These are phyloP conservation scores for Leptopilina boulardi DNA, from an alignment of 1,140 invertebrate genomes.

Conservation along the genomic window DNA sequence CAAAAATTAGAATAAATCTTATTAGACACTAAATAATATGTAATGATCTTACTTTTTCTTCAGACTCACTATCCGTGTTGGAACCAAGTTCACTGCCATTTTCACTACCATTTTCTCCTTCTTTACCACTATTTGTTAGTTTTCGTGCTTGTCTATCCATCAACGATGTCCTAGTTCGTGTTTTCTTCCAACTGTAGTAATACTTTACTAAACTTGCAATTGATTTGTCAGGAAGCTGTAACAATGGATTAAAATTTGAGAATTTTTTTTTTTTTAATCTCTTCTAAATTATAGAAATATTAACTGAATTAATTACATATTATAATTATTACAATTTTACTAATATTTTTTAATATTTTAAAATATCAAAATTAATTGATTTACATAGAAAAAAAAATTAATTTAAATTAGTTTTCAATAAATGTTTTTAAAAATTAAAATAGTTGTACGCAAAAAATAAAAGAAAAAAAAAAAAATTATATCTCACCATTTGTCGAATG, in stretches of 20 bases:
- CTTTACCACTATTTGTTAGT: constrained; percentile 78
- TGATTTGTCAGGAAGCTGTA: constrained; percentile 95
- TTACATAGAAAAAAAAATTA: no score
- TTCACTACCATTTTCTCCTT: constrained; percentile 84
- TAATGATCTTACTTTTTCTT: constrained; percentile 87
- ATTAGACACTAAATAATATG: neutral
- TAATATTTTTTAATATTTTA: no score
- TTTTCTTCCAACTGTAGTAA: constrained; percentile 99
- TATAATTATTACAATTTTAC: no score
- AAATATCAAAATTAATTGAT: no score
- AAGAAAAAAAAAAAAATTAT: constrained; percentile 1
- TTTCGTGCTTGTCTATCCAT: constrained; percentile 93
- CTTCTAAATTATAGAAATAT: no score
- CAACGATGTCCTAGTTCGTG: constrained; percentile 90
- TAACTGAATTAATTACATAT: no score
- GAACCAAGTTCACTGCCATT: constrained; percentile 85
- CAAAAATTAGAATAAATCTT: neutral
- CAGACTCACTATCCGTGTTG: constrained; percentile 91
- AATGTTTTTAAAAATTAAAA: no score
- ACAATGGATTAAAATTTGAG: constrained; percentile 44
- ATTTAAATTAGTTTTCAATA: no score
- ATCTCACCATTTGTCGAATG: constrained; percentile 95
- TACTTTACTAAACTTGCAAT: constrained; percentile 97
- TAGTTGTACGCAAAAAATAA: no score
- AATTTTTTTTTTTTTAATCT: no score